Percentiles rank a stretch among this genome's conserved stretches.
Evolutionary conservation across 2,113 vertebrate genomes (phyloP).

Genomic region (Marcusenius ussheri): DNA sequence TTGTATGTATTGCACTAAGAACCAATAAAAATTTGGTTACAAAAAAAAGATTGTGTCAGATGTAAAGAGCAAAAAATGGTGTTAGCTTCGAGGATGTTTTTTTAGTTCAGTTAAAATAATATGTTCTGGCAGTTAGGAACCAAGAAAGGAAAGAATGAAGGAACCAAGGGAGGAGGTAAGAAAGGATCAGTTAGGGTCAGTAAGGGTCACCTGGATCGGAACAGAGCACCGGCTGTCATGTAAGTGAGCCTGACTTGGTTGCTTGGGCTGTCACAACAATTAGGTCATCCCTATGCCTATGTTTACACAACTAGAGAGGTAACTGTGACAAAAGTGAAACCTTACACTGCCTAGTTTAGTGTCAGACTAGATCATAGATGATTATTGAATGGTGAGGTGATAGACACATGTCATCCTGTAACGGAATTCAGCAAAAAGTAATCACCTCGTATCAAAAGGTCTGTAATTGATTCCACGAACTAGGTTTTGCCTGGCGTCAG

Average conservation of each 20-base stretch:
- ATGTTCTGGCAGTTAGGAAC: not conserved
- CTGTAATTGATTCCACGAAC: conserved; percentile 1
- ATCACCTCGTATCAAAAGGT: conserved; percentile 14
- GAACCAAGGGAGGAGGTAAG: not conserved
- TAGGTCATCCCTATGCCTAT: conserved; percentile 53
- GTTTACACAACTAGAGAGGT: conserved; percentile 25
- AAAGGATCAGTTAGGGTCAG: not conserved
- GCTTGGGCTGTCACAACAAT: conserved; percentile 57
- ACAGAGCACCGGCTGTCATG: conserved; percentile 18
- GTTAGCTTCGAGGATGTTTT: not conserved
- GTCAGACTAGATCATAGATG: not conserved
- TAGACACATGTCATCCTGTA: conserved; percentile 15
- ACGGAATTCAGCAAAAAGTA: conserved; percentile 24
- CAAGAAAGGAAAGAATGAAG: not conserved
- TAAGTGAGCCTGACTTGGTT: conserved; percentile 45
- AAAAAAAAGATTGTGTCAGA: not conserved
- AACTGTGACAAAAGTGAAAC: conserved; percentile 29
- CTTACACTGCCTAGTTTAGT: conserved; percentile 19
- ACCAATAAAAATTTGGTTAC: no score
- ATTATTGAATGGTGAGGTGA: conserved; percentile 1
- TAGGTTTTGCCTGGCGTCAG: not conserved
- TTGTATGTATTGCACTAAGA: no score
- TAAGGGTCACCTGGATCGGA: not conserved
- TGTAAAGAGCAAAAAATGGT: not conserved
- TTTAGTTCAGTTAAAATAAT: not conserved